phyloP scores from a whole-genome alignment of 1,140 invertebrate genomes.

The Oscheius sp. region DNA sequence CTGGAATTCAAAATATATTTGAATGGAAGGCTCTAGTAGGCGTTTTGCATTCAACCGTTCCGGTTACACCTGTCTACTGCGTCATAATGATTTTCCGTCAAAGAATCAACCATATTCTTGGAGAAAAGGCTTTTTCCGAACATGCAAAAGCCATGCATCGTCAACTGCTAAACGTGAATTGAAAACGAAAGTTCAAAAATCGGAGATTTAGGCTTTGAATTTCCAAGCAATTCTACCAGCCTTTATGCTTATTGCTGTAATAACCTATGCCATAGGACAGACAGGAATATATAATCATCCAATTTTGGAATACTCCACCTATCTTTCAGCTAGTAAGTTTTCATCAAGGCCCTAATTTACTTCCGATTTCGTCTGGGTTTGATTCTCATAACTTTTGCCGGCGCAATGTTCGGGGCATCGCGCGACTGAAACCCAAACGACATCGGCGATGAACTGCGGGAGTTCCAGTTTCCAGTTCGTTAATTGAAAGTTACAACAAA shows the following conservation, averaged over 20 bases:
- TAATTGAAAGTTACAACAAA: too few species aligned
- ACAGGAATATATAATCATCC: conserved; percentile 1
- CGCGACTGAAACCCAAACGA: too few species aligned
- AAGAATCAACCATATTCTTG: not conserved
- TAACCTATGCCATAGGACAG: not conserved
- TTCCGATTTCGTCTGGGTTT: too few species aligned
- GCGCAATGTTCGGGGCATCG: too few species aligned
- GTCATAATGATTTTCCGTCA: not conserved
- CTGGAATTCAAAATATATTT: not conserved
- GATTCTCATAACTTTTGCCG: too few species aligned
- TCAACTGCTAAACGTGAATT: not conserved
- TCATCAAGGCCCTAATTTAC: not conserved
- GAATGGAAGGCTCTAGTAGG: not conserved
- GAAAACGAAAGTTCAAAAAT: too few species aligned
- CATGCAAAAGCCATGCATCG: not conserved
- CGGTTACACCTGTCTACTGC: not conserved
- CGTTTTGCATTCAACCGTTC: not conserved
- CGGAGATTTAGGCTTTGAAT: not conserved
- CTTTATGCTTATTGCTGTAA: not conserved
- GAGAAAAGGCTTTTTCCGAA: not conserved
- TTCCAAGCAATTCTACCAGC: not conserved
- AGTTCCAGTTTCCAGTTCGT: too few species aligned
- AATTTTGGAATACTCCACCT: not conserved
- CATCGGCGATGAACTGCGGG: too few species aligned
- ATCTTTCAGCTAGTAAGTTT: not conserved